These are phyloP conservation scores for Pelochelys cantorii DNA, from an alignment of 2,797 vertebrate species.

Conservation along the genomic window DNA sequence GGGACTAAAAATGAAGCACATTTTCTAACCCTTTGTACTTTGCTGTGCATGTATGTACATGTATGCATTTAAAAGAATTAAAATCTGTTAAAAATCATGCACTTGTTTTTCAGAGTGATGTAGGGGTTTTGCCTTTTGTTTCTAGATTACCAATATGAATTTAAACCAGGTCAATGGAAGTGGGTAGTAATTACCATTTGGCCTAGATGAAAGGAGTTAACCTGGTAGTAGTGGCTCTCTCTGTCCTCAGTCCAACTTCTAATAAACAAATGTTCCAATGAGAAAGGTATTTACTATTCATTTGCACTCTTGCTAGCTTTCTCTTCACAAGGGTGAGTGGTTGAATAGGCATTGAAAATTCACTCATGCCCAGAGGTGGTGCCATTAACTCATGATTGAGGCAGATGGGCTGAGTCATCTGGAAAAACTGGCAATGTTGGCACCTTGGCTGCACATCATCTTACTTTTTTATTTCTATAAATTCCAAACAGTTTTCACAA, in stretches of 20 bases:
- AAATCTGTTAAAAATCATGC: neutral
- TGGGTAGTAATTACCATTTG: neutral
- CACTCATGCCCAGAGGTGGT: neutral
- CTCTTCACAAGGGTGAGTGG: rapidly evolving
- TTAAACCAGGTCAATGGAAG: neutral
- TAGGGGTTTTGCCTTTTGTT: neutral
- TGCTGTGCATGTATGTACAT: conserved; percentile 36
- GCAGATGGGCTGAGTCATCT: neutral
- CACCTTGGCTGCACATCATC: neutral
- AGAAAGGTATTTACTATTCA: neutral
- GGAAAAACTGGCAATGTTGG: neutral
- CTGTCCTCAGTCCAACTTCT: neutral
- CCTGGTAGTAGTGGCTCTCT: neutral
- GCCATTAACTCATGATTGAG: neutral
- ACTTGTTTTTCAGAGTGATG: neutral
- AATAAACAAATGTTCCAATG: neutral
- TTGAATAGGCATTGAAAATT: neutral
- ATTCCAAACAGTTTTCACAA: neutral
- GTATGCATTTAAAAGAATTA: conserved; percentile 57
- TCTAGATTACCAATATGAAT: neutral
- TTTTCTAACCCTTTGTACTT: conserved; percentile 68
- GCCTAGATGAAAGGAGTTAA: neutral
- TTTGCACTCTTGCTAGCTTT: neutral
- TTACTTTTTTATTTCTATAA: neutral
- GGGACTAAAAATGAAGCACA: conserved; percentile 22